Percentiles rank a stretch among this genome's conserved stretches.
Conservation (phyloP, 2,797 vertebrate species). For the Lepus townsendii region DNA sequence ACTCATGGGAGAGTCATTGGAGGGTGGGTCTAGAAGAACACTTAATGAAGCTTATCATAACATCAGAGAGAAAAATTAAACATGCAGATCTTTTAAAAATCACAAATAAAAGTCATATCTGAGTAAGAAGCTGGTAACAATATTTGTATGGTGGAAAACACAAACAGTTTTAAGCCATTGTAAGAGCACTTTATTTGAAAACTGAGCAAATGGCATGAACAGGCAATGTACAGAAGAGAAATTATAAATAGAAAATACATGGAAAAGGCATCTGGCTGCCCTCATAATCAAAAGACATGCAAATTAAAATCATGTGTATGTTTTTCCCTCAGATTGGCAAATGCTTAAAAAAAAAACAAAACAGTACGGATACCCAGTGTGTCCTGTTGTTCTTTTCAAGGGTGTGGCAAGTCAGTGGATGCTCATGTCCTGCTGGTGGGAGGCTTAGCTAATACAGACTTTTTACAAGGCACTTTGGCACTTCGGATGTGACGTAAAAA, state of each 20-base stretch:
- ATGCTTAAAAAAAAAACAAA: background rate
- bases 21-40: constrained; percentile 24
- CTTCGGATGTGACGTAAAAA: constrained; percentile 25
- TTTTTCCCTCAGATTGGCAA: constrained; percentile 53
- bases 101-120: constrained; percentile 18
- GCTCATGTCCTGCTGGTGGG: constrained; percentile 54
- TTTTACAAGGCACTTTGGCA: constrained; percentile 11
- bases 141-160: constrained; percentile 26
- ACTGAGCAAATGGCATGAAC: constrained; percentile 59
- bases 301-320: constrained; percentile 42
- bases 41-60: constrained; percentile 42
- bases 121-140: constrained; percentile 46
- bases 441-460: background rate
- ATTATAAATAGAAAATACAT: constrained; percentile 21
- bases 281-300: constrained; percentile 36
- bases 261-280: background rate
- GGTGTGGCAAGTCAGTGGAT: constrained; percentile 10
- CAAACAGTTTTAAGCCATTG: background rate
- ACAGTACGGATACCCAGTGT: constrained; percentile 50
- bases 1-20: background rate
- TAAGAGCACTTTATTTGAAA: constrained; percentile 41
- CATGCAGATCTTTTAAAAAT: background rate
- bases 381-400: constrained; percentile 52
- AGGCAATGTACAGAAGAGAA: constrained; percentile 18
- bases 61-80: constrained; percentile 51